A percentile compares a stretch with the other conserved stretches of the same genome.
Conservation (phyloP, 2,888 invertebrate species). For the Heliconius cydno region DNA sequence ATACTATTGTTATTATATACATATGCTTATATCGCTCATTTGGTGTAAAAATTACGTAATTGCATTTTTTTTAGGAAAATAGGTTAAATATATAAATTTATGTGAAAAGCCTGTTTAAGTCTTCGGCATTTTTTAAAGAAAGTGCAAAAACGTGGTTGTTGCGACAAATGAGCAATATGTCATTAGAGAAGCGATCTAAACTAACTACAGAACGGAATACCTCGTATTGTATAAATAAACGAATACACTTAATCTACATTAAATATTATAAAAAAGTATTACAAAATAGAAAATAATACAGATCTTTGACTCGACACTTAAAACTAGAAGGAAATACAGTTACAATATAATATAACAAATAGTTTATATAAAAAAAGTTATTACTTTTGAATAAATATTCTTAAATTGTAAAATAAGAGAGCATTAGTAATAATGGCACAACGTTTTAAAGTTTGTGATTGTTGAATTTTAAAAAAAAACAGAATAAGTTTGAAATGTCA, state of each 20-base stretch:
- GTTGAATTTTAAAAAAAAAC: not conserved
- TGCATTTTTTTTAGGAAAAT: not conserved
- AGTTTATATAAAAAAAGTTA: constrained; percentile 48
- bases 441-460: not conserved
- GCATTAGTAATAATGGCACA: constrained; percentile 59
- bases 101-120: not conserved
- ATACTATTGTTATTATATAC: constrained; percentile 73
- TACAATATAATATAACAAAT: constrained; percentile 69
- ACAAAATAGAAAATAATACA: constrained; percentile 83
- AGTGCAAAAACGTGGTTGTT: not conserved
- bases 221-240: constrained; percentile 81
- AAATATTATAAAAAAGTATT: constrained; percentile 79
- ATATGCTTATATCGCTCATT: constrained; percentile 5
- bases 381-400: constrained; percentile 74
- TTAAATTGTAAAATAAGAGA: constrained; percentile 74
- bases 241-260: constrained; percentile 69
- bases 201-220: constrained; percentile 77
- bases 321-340: constrained; percentile 76
- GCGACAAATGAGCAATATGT: constrained; percentile 46
- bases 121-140: not conserved
- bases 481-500: not conserved
- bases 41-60: not conserved
- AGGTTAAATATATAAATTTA: too few species aligned
- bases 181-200: constrained; percentile 72
- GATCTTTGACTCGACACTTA: constrained; percentile 83